Conservation (phyloP, 2,113 vertebrate genomes). For the Brachyhypopomus gauderio region DNA sequence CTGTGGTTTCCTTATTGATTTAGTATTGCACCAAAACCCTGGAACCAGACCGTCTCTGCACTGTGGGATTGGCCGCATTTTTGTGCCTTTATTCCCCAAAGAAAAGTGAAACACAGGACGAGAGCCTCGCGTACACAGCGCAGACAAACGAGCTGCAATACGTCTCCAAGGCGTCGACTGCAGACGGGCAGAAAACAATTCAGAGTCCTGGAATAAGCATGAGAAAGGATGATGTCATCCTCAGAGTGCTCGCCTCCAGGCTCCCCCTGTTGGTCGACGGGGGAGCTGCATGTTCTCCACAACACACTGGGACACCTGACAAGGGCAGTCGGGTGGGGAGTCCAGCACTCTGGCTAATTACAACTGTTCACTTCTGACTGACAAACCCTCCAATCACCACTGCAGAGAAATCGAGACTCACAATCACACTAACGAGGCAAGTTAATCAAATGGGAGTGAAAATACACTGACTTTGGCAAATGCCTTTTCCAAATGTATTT, state of each 20-base stretch:
- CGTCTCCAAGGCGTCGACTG: neutral
- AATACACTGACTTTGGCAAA: neutral
- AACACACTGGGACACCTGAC: conserved; percentile 19
- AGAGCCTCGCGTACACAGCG: neutral
- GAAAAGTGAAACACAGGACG: neutral
- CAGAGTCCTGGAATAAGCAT: conserved; percentile 10
- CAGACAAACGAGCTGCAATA: neutral
- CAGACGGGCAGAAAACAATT: neutral
- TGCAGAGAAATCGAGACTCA: neutral
- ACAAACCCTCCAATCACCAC: neutral
- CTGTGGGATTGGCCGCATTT: neutral
- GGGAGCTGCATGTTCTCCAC: neutral
- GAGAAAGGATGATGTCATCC: conserved; percentile 33
- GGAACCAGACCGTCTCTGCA: neutral
- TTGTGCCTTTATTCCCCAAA: neutral
- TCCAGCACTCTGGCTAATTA: neutral
- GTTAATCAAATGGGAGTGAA: neutral
- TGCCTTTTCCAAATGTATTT: neutral
- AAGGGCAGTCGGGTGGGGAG: conserved; percentile 18
- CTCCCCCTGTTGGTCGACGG: conserved; percentile 25
- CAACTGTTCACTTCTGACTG: neutral
- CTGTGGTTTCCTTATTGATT: neutral
- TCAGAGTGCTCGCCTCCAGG: neutral
- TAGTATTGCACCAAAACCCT: neutral
- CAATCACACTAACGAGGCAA: neutral